phyloP scores from a whole-genome alignment of 1,140 invertebrate genomes.

The Steinernema feltiae region DNA sequence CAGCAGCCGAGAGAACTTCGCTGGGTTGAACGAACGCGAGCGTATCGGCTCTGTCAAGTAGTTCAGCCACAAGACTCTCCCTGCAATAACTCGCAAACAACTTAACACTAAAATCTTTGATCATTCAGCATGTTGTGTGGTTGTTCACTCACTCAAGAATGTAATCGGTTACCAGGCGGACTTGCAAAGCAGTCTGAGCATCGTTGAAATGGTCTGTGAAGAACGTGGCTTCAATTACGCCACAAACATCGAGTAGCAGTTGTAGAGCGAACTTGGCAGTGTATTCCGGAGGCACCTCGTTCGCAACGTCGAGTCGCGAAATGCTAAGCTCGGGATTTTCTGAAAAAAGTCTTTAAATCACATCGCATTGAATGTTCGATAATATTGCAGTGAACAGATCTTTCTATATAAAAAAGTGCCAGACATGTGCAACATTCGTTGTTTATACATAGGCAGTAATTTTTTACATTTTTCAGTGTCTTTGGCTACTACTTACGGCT shows the following conservation, averaged over 20 bases:
- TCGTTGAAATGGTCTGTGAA: conserved; percentile 5
- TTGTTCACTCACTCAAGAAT: background rate
- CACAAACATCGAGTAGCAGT: conserved; percentile 4
- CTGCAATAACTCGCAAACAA: background rate
- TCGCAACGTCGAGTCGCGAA: background rate
- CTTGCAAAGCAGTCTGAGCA: background rate
- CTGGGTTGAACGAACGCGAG: background rate
- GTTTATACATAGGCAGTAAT: no score
- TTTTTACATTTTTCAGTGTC: background rate
- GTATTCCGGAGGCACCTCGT: background rate
- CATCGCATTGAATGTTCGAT: background rate
- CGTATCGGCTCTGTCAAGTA: background rate
- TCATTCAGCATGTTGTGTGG: background rate
- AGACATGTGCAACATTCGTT: no score
- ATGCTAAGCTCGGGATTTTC: background rate
- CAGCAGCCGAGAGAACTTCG: background rate
- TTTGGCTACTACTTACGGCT: background rate
- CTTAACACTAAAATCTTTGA: background rate
- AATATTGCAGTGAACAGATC: background rate
- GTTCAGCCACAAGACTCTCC: background rate
- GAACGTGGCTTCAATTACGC: background rate
- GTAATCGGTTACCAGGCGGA: background rate
- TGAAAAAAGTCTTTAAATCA: background rate
- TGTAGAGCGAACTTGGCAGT: conserved; percentile 3
- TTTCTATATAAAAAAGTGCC: no score